Evolutionary conservation across 2,797 vertebrate species (phyloP).

Genomic region (Petrocephalus schoutedeni): DNA sequence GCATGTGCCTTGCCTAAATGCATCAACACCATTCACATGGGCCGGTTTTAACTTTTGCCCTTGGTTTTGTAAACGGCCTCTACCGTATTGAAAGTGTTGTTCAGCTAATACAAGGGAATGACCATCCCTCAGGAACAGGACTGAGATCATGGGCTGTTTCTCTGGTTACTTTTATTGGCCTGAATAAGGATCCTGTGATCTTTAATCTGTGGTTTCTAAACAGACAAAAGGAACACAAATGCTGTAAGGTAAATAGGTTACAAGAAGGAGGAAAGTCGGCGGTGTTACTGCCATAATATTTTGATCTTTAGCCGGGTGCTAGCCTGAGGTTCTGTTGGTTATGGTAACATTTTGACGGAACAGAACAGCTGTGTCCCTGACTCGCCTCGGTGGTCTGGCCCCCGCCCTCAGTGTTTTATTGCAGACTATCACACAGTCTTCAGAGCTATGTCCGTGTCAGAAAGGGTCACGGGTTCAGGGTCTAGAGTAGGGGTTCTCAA

Average conservation of each 20-base stretch:
- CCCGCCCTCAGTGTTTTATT: background rate
- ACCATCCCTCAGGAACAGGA: background rate
- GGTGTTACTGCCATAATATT: background rate
- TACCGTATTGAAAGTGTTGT: background rate
- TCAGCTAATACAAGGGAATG: background rate
- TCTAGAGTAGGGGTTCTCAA: background rate
- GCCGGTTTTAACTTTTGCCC: background rate
- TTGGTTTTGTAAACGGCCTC: background rate
- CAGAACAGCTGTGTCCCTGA: background rate
- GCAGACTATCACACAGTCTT: background rate
- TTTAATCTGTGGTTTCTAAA: background rate
- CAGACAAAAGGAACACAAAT: background rate
- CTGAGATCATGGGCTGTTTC: background rate
- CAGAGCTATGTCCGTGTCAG: background rate
- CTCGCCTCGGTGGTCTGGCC: background rate
- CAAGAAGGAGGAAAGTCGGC: background rate
- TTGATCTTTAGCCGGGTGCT: background rate
- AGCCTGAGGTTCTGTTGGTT: background rate
- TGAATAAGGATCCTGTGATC: background rate
- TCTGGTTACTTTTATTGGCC: background rate
- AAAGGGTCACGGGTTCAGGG: background rate
- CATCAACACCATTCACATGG: background rate
- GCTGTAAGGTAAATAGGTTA: background rate
- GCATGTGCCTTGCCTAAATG: background rate
- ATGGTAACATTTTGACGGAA: background rate